phyloP scores from a whole-genome alignment of 2,888 invertebrate genomes.

The Drepana falcataria region DNA sequence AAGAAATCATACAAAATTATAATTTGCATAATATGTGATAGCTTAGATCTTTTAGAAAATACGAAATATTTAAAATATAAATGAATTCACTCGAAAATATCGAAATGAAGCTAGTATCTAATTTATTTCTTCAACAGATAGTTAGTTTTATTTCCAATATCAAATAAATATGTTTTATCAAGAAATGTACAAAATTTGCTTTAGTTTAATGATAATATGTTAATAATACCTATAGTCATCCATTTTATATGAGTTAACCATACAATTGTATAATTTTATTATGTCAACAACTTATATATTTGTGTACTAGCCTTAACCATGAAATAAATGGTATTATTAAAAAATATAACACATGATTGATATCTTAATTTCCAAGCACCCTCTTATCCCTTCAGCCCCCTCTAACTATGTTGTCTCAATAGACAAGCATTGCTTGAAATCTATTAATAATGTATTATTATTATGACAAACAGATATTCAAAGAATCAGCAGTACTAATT shows the following conservation, averaged over 20 bases:
- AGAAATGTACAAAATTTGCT: conserved; percentile 67
- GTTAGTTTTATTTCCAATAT: conserved; percentile 24
- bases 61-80: conserved; percentile 36
- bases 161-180: conserved; percentile 28
- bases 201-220: conserved; percentile 41
- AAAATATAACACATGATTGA: conserved; percentile 15
- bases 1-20: conserved; percentile 53
- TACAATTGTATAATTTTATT: conserved; percentile 49
- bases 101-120: conserved; percentile 46
- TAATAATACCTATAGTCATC: conserved; percentile 45
- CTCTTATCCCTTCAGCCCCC: neutral
- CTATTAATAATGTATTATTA: too few relatives aligned
- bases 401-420: too few relatives aligned
- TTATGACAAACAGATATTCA: too few relatives aligned
- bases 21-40: conserved; percentile 66
- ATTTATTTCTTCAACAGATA: conserved; percentile 39
- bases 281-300: conserved; percentile 54
- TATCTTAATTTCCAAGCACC: conserved; percentile 6
- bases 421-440: too few relatives aligned
- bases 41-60: conserved; percentile 66
- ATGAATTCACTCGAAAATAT: conserved; percentile 47
- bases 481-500: too few relatives aligned
- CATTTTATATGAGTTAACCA: conserved; percentile 62
- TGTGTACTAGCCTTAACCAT: conserved; percentile 70
- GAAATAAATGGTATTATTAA: conserved; percentile 70